These are phyloP conservation scores for Pachymerium ferrugineum DNA, from an alignment of 2,888 invertebrate genomes.

Conservation along the genomic window DNA sequence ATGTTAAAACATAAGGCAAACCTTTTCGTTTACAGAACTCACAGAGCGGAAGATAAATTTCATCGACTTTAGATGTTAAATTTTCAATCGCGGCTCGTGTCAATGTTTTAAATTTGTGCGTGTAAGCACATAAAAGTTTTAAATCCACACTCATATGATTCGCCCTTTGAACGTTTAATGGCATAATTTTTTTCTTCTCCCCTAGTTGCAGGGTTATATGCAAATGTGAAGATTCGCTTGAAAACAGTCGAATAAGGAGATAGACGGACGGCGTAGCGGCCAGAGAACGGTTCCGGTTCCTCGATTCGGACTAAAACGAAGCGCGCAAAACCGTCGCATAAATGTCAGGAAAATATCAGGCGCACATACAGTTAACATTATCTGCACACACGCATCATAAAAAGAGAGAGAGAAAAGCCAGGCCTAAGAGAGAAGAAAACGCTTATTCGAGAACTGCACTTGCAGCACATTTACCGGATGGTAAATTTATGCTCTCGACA, in stretches of 20 bases:
- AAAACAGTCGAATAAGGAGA: neutral
- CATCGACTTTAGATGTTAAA: too few relatives aligned
- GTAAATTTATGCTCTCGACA: neutral
- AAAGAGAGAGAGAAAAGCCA: neutral
- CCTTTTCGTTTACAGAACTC: too few relatives aligned
- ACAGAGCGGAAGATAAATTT: too few relatives aligned
- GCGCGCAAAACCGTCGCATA: neutral
- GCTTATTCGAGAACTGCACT: neutral
- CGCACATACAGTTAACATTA: slow-evolving; percentile 2
- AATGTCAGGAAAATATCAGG: slow-evolving; percentile 1
- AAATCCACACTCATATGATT: too few relatives aligned
- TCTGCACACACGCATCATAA: neutral
- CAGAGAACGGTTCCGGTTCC: neutral
- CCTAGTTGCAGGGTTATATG: too few relatives aligned
- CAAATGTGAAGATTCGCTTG: neutral
- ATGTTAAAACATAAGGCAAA: too few relatives aligned
- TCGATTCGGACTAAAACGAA: neutral
- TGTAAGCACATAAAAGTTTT: too few relatives aligned
- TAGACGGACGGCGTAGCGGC: neutral
- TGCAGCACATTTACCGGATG: slow-evolving; percentile 4
- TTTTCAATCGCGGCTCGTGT: too few relatives aligned
- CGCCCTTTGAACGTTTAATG: too few relatives aligned
- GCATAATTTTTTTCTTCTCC: too few relatives aligned
- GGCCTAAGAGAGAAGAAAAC: neutral
- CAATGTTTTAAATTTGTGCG: too few relatives aligned